These are phyloP conservation scores for Mya arenaria DNA, from an alignment of 1,140 invertebrate species.

Conservation along the genomic window DNA sequence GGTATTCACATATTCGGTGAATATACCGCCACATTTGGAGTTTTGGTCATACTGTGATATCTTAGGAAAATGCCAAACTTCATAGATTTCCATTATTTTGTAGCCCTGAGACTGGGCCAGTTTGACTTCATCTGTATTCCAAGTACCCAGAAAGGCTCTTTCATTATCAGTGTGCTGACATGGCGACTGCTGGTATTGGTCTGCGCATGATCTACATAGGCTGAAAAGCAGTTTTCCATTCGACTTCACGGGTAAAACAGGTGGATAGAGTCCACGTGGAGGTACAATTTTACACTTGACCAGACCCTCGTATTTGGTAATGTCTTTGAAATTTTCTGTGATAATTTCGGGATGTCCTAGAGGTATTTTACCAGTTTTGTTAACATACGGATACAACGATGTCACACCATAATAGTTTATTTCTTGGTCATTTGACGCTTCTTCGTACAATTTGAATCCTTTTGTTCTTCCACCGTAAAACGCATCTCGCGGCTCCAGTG, in stretches of 20 bases:
- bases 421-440: conserved; percentile 67
- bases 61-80: conserved; percentile 6
- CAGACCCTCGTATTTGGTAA: conserved; percentile 4
- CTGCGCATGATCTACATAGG: conserved; percentile 6
- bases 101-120: background rate
- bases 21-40: background rate
- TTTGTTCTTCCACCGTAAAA: conserved; percentile 78
- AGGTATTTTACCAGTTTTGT: conserved; percentile 18
- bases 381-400: conserved; percentile 48
- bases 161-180: background rate
- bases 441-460: conserved; percentile 67
- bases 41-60: background rate
- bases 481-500: conserved; percentile 64
- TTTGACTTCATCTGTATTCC: background rate
- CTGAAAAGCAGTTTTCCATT: conserved; percentile 24
- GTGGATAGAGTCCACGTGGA: conserved; percentile 9
- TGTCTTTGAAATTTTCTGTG: background rate
- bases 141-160: background rate
- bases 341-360: background rate
- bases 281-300: conserved; percentile 20
- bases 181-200: background rate
- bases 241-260: background rate
- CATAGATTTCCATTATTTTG: background rate
- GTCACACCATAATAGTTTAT: conserved; percentile 78
- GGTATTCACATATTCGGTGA: conserved; percentile 56